phyloP scores from a whole-genome alignment of 2,797 vertebrate species.

The Anguilla anguilla region DNA sequence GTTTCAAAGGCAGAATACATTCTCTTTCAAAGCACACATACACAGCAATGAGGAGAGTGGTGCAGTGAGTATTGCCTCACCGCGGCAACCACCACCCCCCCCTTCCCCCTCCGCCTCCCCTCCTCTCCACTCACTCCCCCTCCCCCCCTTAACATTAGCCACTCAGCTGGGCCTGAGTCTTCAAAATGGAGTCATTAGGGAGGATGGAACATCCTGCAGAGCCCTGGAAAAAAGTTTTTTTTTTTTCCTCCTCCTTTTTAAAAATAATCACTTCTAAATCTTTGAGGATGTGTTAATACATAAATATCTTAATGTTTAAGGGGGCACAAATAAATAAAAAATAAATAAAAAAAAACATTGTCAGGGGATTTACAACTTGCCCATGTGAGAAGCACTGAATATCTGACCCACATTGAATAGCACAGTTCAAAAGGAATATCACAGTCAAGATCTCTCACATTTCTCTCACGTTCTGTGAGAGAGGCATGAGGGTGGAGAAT shows the following conservation, averaged over 20 bases:
- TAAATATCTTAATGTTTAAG: slow-evolving; percentile 66
- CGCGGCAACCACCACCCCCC: slow-evolving; percentile 43
- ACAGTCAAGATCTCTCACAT: slow-evolving; percentile 46
- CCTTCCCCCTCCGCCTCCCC: slow-evolving; percentile 34
- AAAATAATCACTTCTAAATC: slow-evolving; percentile 54
- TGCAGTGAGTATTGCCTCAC: slow-evolving; percentile 62
- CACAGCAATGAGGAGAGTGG: slow-evolving; percentile 60
- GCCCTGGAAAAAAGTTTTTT: slow-evolving; percentile 41
- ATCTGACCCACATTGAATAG: slow-evolving; percentile 75
- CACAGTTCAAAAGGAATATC: slow-evolving; percentile 70
- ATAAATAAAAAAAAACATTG: slow-evolving; percentile 68
- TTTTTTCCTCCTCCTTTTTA: slow-evolving; percentile 49
- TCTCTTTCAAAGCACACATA: slow-evolving; percentile 73
- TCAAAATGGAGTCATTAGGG: slow-evolving; percentile 76
- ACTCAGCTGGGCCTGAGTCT: slow-evolving; percentile 64
- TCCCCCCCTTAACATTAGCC: slow-evolving; percentile 34
- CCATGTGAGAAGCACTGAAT: slow-evolving; percentile 71
- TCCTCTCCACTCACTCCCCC: slow-evolving; percentile 35
- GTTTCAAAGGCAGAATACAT: slow-evolving; percentile 71
- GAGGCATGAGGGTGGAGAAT: slow-evolving; percentile 35
- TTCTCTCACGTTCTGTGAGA: slow-evolving; percentile 35
- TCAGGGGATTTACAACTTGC: slow-evolving; percentile 69
- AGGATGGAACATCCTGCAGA: slow-evolving; percentile 59
- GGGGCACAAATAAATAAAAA: slow-evolving; percentile 50
- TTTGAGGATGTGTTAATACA: slow-evolving; percentile 63